Evolutionary conservation across 2,113 vertebrate species (phyloP), one percentile per base, ranked within the genome.

Genomic region (Cottus gobio): DNA sequence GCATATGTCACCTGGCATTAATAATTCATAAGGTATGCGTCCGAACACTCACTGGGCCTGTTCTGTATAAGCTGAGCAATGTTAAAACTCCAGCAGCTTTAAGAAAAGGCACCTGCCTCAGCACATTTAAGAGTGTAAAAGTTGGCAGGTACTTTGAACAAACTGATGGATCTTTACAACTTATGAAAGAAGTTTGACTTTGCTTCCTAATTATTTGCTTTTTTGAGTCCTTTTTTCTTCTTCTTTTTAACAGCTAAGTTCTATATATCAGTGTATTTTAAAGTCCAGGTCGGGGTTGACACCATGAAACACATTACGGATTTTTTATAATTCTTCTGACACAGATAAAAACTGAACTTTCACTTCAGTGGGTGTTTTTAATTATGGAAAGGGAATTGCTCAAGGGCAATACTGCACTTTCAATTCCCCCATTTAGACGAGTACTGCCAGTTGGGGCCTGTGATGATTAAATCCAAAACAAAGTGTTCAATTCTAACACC

Each of bases 11-110:
- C 28, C 10, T 28, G 22, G 36, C 18, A 39, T 73, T 67, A 67
- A 67, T 79, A 46, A 73, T 80, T 28, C 52, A 72, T 16, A 58
- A 65, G 37, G 15, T 4, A 8, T 28, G 31, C 1, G 0, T 75
- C 34, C 39, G 22, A 44, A 44, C 50, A 34, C 28, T 31, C 28
- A 58, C 31, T 18, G 62, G 50, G 2, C 48, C 26, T 57, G 13
- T 28, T 4, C 61, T 66, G 20, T 5, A 39, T 5, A 36, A 15
- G 16, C 28, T 54, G 26, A 63, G 18, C 34, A 5, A 57, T 65
- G 26, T 46, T 15, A 63, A 42, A 70, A 39, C 44, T 39, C 13
- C 2, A 37, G 15, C 28, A 54, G 48, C 20, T 79, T 54, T 11
- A 18, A 54, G 24, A 26, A 7, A 44, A 63, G 66, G n/a, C 42